Conservation (phyloP, 64 coral and sea anemone species). For the Stylophora pistillata region DNA sequence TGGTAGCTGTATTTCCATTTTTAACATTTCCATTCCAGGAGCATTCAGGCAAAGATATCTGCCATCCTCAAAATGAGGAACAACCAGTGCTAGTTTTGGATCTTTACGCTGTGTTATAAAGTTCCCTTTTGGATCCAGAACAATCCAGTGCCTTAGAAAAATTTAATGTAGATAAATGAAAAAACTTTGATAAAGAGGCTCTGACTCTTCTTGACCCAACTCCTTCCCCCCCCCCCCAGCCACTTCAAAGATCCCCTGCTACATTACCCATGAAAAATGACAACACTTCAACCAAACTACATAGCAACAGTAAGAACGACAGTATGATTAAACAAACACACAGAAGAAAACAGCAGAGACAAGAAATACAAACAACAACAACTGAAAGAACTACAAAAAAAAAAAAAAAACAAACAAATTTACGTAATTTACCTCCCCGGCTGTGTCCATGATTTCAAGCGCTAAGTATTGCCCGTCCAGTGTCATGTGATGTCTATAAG, state of each 20-base stretch:
- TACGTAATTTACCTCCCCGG: conserved; percentile 42
- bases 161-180: neutral
- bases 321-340: no score
- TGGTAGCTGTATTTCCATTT: conserved; percentile 33
- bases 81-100: conserved; percentile 70
- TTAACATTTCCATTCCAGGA: conserved; percentile 77
- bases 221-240: no score
- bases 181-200: neutral
- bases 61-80: conserved; percentile 31
- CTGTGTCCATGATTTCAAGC: conserved; percentile 72
- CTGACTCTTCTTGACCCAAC: no score
- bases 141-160: conserved; percentile 56
- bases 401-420: no score
- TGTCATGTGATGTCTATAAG: conserved; percentile 77
- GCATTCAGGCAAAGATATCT: conserved; percentile 62
- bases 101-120: conserved; percentile 64
- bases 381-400: no score
- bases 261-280: no score
- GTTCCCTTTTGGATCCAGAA: conserved; percentile 65
- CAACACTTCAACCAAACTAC: no score
- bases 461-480: conserved; percentile 65
- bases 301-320: no score
- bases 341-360: no score
- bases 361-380: no score
- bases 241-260: no score